phyloP scores from a whole-genome alignment of 2,113 vertebrate species.

The Neomonachus schauinslandi region DNA sequence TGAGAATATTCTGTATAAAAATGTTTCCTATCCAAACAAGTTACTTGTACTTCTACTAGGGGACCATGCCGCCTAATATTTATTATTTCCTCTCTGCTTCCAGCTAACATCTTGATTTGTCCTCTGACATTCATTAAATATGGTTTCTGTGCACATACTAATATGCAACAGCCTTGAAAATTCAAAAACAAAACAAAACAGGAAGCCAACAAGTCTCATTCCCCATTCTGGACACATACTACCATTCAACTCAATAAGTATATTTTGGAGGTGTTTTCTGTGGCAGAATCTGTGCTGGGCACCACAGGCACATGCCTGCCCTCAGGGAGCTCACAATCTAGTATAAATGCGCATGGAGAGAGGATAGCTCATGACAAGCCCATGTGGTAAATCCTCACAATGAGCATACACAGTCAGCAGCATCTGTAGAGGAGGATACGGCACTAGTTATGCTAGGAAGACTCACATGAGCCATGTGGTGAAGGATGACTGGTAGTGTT shows the following conservation, averaged over 20 bases:
- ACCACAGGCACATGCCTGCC: accelerated
- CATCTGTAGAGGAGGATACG: not conserved
- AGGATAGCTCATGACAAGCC: not conserved
- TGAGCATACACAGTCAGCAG: not conserved
- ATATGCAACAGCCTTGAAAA: not conserved
- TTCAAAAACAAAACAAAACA: not conserved
- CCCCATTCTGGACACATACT: not conserved
- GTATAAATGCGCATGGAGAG: not conserved
- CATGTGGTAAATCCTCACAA: not conserved
- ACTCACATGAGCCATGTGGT: not conserved
- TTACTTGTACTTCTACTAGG: constrained; percentile 21
- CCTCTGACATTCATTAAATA: constrained; percentile 36
- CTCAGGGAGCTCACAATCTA: not conserved
- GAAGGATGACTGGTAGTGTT: not conserved
- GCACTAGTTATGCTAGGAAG: not conserved
- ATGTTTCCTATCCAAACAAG: not conserved
- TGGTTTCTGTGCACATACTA: not conserved
- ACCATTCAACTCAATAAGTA: not conserved
- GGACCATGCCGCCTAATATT: not conserved
- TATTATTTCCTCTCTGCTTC: constrained; percentile 36
- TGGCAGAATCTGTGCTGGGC: not conserved
- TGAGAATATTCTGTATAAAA: constrained; percentile 12
- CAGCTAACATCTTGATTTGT: constrained; percentile 41
- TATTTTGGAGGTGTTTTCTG: not conserved
- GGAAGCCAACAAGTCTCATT: not conserved